Percentiles rank a stretch among this genome's conserved stretches.
phyloP scores from a whole-genome alignment of 2,888 invertebrate genomes.

The Physocephala rufipes region DNA sequence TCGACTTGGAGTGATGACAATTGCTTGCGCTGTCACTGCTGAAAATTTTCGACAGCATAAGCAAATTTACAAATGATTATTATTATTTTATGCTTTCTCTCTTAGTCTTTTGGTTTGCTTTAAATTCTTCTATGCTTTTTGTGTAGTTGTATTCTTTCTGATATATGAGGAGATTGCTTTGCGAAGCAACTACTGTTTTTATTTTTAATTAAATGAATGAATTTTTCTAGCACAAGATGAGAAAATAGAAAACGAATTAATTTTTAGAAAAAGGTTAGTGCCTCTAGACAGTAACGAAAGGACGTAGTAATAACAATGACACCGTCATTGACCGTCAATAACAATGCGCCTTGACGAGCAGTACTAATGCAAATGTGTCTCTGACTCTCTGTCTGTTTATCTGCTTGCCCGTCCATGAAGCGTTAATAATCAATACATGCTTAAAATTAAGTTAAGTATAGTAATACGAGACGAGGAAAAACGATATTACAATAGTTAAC shows the following conservation, averaged over 20 bases:
- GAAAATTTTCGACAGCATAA: not conserved
- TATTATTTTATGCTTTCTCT: not conserved
- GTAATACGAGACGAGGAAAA: not conserved
- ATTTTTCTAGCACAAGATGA: not conserved
- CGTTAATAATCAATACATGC: constrained; percentile 15
- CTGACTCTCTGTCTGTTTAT: too few relatives aligned
- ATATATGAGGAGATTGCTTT: not conserved
- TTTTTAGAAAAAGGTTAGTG: too few relatives aligned
- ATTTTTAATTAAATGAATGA: not conserved
- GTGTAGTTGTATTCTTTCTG: too few relatives aligned
- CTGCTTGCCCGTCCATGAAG: not conserved
- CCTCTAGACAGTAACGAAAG: not conserved
- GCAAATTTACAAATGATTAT: not conserved
- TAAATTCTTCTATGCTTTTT: too few relatives aligned
- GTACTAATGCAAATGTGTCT: constrained; percentile 37
- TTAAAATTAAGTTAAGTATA: constrained; percentile 2
- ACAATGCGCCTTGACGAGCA: constrained; percentile 3
- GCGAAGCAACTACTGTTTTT: not conserved
- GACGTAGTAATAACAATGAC: constrained; percentile 3
- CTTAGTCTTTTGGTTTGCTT: not conserved
- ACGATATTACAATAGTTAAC: constrained; percentile 9
- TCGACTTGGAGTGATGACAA: not conserved
- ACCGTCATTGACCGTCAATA: constrained; percentile 3
- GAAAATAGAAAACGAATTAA: too few relatives aligned
- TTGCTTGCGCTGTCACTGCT: not conserved